Conservation (phyloP, 2,113 vertebrate species). For the Sakesphorus luctuosus region DNA sequence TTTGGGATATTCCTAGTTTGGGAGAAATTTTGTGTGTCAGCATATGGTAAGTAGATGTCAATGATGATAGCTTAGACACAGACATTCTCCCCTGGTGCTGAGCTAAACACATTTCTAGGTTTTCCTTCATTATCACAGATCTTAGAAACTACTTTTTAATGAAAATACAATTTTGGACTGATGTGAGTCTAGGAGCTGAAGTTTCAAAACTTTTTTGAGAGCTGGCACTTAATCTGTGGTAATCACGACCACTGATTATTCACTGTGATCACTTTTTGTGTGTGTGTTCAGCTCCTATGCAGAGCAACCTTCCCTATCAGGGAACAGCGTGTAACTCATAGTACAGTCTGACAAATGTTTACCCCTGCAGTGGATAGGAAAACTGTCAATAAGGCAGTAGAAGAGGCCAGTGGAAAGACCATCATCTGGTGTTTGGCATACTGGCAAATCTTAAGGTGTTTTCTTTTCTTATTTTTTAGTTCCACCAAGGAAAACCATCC, state of each 20-base stretch:
- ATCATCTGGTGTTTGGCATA: neutral
- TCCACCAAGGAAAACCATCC: neutral
- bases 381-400: neutral
- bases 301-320: neutral
- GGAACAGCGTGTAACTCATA: fast-evolving
- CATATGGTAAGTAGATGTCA: neutral
- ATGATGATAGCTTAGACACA: neutral
- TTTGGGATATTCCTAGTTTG: neutral
- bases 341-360: neutral
- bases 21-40: neutral
- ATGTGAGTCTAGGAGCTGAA: neutral
- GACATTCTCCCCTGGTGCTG: neutral
- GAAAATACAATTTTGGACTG: neutral
- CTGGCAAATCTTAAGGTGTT: neutral
- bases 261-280: neutral
- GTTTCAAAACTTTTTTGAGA: neutral
- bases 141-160: neutral
- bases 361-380: neutral
- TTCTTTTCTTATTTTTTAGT: neutral
- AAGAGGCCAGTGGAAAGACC: neutral
- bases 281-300: neutral
- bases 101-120: neutral
- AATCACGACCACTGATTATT: neutral
- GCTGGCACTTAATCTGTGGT: neutral
- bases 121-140: neutral